Conservation (phyloP, 1,140 invertebrate genomes). For the roundworm (Caenorhabditis elegans) region DNA sequence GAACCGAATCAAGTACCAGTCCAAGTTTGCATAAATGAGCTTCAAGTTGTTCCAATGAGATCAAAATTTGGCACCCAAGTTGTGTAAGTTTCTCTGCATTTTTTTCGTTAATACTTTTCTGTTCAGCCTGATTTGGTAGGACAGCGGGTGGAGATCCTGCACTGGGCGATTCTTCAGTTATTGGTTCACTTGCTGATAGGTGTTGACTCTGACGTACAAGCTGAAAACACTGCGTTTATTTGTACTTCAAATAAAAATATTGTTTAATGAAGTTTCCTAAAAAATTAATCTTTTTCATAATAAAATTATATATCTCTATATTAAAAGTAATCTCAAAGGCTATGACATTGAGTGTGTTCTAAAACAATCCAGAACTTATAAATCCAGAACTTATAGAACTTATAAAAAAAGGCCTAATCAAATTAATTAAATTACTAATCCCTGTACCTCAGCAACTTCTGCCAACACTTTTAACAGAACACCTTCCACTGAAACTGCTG, state of each 20-base stretch:
- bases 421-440: no score
- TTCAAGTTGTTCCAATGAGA: constrained; percentile 52
- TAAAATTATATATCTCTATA: no score
- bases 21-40: constrained; percentile 65
- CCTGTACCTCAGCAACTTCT: constrained; percentile 46
- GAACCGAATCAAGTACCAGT: constrained; percentile 61
- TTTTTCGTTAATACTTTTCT: not conserved
- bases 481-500: constrained; percentile 64
- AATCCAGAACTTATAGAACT: no score
- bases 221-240: constrained; percentile 8
- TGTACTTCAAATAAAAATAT: not conserved
- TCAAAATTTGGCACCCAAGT: constrained; percentile 36
- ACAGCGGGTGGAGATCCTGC: constrained; percentile 52
- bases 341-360: no score
- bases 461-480: constrained; percentile 60
- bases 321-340: no score
- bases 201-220: constrained; percentile 49
- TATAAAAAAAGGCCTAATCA: no score
- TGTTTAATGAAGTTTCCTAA: no score
- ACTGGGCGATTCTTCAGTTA: constrained; percentile 58
- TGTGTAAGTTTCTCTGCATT: constrained; percentile 5
- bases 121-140: constrained; percentile 17
- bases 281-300: no score
- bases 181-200: constrained; percentile 53
- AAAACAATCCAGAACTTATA: no score